Evolutionary conservation across 1,140 invertebrate genomes (phyloP), one percentile per base, ranked within the genome.

Genomic region (Telenomus remus): DNA sequence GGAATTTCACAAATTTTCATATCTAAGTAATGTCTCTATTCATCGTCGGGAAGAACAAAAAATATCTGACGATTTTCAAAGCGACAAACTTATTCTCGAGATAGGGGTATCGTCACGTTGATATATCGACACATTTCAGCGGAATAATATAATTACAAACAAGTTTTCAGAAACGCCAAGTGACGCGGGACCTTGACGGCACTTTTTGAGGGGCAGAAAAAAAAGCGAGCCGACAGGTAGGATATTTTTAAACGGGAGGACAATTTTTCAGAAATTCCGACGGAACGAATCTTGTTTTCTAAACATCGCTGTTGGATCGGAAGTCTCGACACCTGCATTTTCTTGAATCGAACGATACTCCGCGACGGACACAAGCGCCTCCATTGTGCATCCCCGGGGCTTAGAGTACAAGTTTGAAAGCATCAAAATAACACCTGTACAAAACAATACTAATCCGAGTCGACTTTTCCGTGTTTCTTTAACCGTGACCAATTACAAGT

Each of bases 241-340:
- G 50, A 42, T 37, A 47, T 55, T 44, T 48, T 34, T 51, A 49
- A 49, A 63, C 19, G 19, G 68, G 57, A 53, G 64, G 59, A 61
- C 70, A 71, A 71, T 61, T 71, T 48, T 46, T 59, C 78, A 85
- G 80, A 76, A 76, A 83, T 82, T 63, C 69, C 16, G 48, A 80
- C 66, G 82, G 80, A 85, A 86, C 82, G 82, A 85, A 86, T 84
- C 13, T 74, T 82, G 80, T 81, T 85, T 84, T 84, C 72, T 73
- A 84, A 84, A 84, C 78, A 82, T 57, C 51, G 64, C 70, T 70
- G 63, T 13, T 19, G 8, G 61, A 66, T 78, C 70, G 78, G 60
- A 77, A 82, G 76, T 79, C 74, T 72, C 59, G 68, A 74, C 76
- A 84, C 55, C 78, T 83, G 79, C 63, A 34, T 46, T 54, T 47